Base-by-base conservation (phyloP, 1,140 invertebrate species). In the Reticulitermes speratus region DNA sequence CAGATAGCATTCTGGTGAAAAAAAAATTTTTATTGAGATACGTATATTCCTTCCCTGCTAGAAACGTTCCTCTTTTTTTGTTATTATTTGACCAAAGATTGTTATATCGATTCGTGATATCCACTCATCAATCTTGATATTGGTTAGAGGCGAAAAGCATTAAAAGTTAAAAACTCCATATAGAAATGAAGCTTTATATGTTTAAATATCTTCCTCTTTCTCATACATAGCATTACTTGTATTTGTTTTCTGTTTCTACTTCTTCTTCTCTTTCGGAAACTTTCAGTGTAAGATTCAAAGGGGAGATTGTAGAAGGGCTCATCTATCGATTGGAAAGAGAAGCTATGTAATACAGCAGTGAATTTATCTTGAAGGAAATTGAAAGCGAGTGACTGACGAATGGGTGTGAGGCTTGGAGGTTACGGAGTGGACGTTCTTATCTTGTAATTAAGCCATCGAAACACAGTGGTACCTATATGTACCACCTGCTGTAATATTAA, bases 351-450 rank as follows among this genome's bases (percentile, higher is more conserved):
- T 75, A 75, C 65, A 75, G 65, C 65, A 75, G 65, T 75, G n/a
- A 75, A 75, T 75, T 75, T 75, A 75, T 75, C 65, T 75, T 75
- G 65, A 75, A 75, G 65, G 65, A 75, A 75, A 75, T 75, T 75
- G 65, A 75, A 75, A 75, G 65, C 65, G 65, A 75, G 65, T 75
- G 65, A 75, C 65, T 75, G 65, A 75, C 65, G 65, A 75, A 25
- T 75, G 25, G 65, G 65, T 75, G 65, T 75, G 65, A 75, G 65
- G 25, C 65, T 75, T 11, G 65, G 65, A 75, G 65, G 65, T n/a
- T 75, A 30, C 7, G 65, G 65, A 30, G 25, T 75, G 65, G 65
- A 25, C 65, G n/a, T 6, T 75, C 65, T 75, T 75, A 8, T 30
- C 65, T 75, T 30, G 0, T 2, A 75, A 30, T 75, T 25, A 75